A percentile compares a stretch with the other conserved stretches of the same genome.
Conservation (phyloP, 2,113 vertebrate species). For the Marmota flaviventris region DNA sequence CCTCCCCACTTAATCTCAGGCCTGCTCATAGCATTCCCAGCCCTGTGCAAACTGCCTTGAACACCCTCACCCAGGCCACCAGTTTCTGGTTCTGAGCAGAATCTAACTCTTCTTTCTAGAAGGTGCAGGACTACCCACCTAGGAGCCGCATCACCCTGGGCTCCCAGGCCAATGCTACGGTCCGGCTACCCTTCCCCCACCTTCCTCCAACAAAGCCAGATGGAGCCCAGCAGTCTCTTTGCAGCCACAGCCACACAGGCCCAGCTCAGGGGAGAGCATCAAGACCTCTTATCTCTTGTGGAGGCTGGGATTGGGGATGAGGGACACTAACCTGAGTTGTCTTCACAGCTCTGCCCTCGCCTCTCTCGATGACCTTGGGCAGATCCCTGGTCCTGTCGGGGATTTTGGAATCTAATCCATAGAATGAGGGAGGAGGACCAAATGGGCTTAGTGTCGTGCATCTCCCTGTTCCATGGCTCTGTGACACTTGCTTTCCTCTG, state of each 20-base stretch:
- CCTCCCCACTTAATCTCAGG: too few relatives aligned
- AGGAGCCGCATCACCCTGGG: background rate
- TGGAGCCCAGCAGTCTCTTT: background rate
- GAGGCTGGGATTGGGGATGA: background rate
- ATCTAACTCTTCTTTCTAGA: background rate
- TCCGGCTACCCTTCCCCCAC: background rate
- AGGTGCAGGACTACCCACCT: background rate
- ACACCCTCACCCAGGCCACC: background rate
- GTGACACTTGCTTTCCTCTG: background rate
- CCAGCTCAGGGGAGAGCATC: background rate
- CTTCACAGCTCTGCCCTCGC: background rate
- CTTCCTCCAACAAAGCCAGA: background rate
- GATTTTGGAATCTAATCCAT: background rate
- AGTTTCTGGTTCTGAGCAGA: slow-evolving; percentile 46
- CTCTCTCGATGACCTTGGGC: background rate
- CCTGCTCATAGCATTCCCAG: background rate
- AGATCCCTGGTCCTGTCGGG: background rate
- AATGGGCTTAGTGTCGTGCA: background rate
- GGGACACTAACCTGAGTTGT: background rate
- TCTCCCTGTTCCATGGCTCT: background rate
- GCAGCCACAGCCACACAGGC: fast-evolving
- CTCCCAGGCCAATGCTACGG: background rate
- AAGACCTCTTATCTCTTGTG: background rate
- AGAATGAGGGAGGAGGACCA: background rate
- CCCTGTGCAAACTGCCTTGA: background rate